Conservation (phyloP, 2,113 vertebrate genomes). For the Corythaeola cristata region DNA sequence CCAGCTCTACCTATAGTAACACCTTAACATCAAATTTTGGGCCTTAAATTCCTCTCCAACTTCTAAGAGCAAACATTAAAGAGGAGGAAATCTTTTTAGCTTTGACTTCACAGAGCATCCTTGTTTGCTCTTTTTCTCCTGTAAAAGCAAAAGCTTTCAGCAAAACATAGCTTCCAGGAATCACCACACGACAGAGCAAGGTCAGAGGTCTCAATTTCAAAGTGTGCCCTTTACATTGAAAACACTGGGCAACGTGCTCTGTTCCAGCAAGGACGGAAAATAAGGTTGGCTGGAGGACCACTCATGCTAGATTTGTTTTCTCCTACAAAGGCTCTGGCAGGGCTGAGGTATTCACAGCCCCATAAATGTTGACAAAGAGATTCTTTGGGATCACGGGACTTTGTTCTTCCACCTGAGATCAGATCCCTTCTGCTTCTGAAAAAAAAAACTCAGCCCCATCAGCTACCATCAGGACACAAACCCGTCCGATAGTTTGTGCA, state of each 20-base stretch:
- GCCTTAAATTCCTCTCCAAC: not conserved
- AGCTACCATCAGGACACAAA: not conserved
- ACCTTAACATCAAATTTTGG: not conserved
- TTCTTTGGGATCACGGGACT: not conserved
- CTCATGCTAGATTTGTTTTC: not conserved
- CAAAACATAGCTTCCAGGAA: not conserved
- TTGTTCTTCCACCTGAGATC: not conserved
- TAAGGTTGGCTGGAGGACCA: not conserved
- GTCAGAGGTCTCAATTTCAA: slow-evolving; percentile 30
- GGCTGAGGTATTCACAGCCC: not conserved
- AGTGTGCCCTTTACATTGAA: not conserved
- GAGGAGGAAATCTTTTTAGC: not conserved
- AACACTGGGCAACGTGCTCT: not conserved
- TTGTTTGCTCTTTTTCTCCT: slow-evolving; percentile 1
- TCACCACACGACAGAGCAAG: not conserved
- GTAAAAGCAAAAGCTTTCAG: slow-evolving; percentile 12
- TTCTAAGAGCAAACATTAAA: not conserved
- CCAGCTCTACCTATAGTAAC: not conserved
- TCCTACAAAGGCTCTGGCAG: not conserved
- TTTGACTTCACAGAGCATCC: not conserved
- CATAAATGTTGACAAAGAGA: not conserved
- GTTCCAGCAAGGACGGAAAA: not conserved
- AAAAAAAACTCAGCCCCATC: not conserved
- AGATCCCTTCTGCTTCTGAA: not conserved
- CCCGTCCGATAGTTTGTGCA: accelerated